phyloP scores from a whole-genome alignment of 1,140 invertebrate genomes.

The Procambarus virginalis region DNA sequence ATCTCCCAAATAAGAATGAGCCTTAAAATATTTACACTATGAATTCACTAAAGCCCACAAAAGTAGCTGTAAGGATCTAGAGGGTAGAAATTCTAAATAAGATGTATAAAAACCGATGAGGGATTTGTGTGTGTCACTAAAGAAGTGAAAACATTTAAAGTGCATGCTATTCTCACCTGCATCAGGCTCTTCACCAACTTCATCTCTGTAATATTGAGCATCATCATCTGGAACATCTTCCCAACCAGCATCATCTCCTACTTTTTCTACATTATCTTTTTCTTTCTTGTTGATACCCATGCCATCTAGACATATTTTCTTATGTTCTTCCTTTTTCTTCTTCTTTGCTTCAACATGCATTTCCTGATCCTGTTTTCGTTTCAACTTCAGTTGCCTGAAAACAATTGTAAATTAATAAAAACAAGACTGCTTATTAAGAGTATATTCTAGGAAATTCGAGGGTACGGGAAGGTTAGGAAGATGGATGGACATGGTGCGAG shows the following conservation, averaged over 20 bases:
- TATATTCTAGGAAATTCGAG: too few relatives aligned
- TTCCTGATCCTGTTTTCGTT: slow-evolving; percentile 42
- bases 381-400: slow-evolving; percentile 43
- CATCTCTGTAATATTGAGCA: slow-evolving; percentile 44
- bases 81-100: neutral
- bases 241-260: neutral
- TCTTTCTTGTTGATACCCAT: slow-evolving; percentile 23
- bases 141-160: neutral
- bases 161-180: neutral
- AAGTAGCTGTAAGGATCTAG: neutral
- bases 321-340: slow-evolving; percentile 50
- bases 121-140: neutral
- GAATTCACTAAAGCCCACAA: neutral
- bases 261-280: neutral
- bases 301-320: slow-evolving; percentile 40
- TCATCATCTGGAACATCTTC: slow-evolving; percentile 32
- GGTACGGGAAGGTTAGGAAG: too few relatives aligned
- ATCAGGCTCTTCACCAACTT: slow-evolving; percentile 54
- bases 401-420: neutral
- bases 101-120: neutral
- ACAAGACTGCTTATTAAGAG: neutral
- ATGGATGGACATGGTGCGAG: too few relatives aligned
- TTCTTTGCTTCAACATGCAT: slow-evolving; percentile 38
- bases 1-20: neutral
- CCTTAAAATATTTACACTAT: neutral